Conservation (phyloP, 2,113 vertebrate species). For the Pipra filicauda region DNA sequence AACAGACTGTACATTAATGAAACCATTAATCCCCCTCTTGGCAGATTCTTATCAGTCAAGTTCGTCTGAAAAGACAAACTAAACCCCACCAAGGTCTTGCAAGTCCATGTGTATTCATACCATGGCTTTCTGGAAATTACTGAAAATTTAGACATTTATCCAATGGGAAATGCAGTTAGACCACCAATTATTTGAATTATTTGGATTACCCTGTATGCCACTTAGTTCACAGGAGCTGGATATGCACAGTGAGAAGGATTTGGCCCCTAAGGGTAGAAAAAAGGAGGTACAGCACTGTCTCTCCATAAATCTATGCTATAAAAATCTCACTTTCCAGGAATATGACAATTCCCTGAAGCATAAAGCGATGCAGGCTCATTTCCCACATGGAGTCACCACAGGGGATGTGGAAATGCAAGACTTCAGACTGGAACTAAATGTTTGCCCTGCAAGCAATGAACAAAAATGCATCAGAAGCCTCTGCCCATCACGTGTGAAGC, state of each 20-base stretch:
- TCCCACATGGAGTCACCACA: background rate
- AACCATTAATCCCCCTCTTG: background rate
- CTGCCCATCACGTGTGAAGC: rapidly evolving
- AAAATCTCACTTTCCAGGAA: background rate
- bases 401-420: background rate
- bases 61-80: background rate
- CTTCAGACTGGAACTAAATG: background rate
- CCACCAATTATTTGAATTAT: background rate
- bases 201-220: background rate
- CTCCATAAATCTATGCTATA: background rate
- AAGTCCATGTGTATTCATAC: background rate
- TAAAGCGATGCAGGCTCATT: background rate
- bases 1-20: background rate
- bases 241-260: background rate
- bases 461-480: background rate
- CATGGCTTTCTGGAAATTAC: background rate
- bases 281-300: background rate
- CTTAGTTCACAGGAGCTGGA: background rate
- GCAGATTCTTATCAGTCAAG: background rate
- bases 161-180: background rate
- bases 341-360: background rate
- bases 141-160: background rate
- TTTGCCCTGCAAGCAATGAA: background rate
- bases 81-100: background rate
- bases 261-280: background rate